Evolutionary conservation across 2,888 invertebrate species (phyloP), one percentile per base, ranked within the genome.

Genomic region (Leucoma salicis): DNA sequence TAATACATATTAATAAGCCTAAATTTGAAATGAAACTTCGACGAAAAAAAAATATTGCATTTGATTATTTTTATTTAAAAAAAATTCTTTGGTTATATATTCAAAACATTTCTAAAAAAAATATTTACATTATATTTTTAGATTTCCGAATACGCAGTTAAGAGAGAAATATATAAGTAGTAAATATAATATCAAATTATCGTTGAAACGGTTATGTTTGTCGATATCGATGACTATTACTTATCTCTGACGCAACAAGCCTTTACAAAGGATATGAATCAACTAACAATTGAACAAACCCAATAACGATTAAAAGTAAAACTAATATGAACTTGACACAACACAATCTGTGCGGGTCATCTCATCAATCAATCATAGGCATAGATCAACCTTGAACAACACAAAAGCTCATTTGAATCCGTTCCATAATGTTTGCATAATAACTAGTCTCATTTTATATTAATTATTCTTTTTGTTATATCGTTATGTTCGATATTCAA

Each of bases 291-390:
- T 42, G 41, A n/a, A 13, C 14, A 28, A n/a, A 53, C 41, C 3
- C 36, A 45, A 21, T 48, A 51, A 50, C 54, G 41, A 60, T 62
- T 64, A 61, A 58, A 59, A 62, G 52, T 65, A 60, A 74, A 81
- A 80, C 81, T 74, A 78, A 73, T 72, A 66, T 75, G 72, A 73
- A 77, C 77, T 79, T 78, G 80, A 76, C 74, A 66, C 62, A 54
- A 72, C 75, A 75, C 75, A 81, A 73, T 73, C 67, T 59, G 65
- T 63, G 63, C 61, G 78, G 83, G 82, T 80, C 82, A 81, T 71
- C 68, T 55, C 49, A 53, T 57, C 73, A 54, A 83, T 83, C 80
- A 83, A 82, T 83, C 83, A 80, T 52, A 24, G 1, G n/a, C 27
- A 29, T 10, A 25, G n/a, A n/a, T 16, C 46, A 64, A 58, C 81